These are phyloP conservation scores for Fragum fragum DNA, from an alignment of 2,888 invertebrate genomes.

Conservation along the genomic window DNA sequence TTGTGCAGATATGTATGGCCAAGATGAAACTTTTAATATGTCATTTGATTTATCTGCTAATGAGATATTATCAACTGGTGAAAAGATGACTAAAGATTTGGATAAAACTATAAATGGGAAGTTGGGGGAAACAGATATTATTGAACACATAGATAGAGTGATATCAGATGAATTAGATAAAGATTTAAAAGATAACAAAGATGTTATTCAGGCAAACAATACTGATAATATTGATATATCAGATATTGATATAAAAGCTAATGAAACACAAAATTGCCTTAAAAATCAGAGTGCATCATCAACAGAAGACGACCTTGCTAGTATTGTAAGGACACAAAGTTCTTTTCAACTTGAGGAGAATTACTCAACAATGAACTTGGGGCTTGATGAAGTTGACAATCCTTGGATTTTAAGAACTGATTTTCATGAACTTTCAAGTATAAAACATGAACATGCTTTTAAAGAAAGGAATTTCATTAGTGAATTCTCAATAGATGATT, in stretches of 20 bases:
- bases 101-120: neutral
- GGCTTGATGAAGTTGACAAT: constrained; percentile 39
- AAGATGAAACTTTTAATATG: constrained; percentile 45
- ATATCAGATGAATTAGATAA: neutral
- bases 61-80: neutral
- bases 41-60: constrained; percentile 16
- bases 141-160: neutral
- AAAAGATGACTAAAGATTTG: neutral
- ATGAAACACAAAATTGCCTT: neutral
- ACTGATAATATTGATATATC: neutral
- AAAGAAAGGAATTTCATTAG: constrained; percentile 3
- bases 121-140: neutral
- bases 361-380: neutral
- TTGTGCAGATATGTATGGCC: constrained; percentile 64
- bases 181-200: constrained; percentile 1
- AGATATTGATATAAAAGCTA: neutral
- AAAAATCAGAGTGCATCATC: neutral
- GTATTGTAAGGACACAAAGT: neutral
- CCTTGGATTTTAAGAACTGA: constrained; percentile 55
- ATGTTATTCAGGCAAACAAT: neutral
- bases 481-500: constrained; percentile 28
- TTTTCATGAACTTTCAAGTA: neutral
- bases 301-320: neutral
- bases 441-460: neutral
- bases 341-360: neutral